Conservation (phyloP, 2,797 vertebrate genomes). For the Nyctibius grandis region DNA sequence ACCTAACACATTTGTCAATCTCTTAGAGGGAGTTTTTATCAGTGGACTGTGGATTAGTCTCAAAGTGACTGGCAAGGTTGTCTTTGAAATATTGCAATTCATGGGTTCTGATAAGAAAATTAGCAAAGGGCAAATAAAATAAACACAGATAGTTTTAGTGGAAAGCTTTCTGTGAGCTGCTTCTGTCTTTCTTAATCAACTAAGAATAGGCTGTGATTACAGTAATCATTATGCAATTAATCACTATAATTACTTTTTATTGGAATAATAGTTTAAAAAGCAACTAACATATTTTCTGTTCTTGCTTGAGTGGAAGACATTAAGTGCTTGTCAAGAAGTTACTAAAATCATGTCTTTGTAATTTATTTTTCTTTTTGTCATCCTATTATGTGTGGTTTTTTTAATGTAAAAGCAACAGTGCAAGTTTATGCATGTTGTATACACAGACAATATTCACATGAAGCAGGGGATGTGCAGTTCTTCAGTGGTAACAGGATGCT, state of each 20-base stretch:
- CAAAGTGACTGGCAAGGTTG: background rate
- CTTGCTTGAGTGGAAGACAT: conserved; percentile 62
- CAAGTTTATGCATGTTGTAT: background rate
- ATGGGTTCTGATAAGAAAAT: conserved; percentile 7
- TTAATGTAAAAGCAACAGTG: background rate
- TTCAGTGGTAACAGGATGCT: background rate
- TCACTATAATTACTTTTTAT: conserved; percentile 74
- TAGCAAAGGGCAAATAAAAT: conserved; percentile 41
- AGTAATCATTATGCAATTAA: conserved; percentile 73
- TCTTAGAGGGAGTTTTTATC: background rate
- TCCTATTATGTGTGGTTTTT: background rate
- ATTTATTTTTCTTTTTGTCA: conserved; percentile 34
- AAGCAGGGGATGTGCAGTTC: background rate
- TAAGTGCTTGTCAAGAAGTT: conserved; percentile 74
- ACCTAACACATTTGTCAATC: background rate
- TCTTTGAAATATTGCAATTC: background rate
- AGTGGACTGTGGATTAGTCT: background rate
- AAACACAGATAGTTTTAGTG: conserved; percentile 51
- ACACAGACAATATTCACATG: background rate
- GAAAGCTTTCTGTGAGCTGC: conserved; percentile 41
- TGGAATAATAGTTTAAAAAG: conserved; percentile 67
- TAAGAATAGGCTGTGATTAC: conserved; percentile 72
- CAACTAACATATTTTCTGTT: conserved; percentile 62
- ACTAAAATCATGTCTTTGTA: conserved; percentile 56
- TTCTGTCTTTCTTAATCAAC: conserved; percentile 74